Evolutionary conservation across 2,888 invertebrate genomes (phyloP), one percentile per base, ranked within the genome.

Genomic region (Parnassius smintheus): DNA sequence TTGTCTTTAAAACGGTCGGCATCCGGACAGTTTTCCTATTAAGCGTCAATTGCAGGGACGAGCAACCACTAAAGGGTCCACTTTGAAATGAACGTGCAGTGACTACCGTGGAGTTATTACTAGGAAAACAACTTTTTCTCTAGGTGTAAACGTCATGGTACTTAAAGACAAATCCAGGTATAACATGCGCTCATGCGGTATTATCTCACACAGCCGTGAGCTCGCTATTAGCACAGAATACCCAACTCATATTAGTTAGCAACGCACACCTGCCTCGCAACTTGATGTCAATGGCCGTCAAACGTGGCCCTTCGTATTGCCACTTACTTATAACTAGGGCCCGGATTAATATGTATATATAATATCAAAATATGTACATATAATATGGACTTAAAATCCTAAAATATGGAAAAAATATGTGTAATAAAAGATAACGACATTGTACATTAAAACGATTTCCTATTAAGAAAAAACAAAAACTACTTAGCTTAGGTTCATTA

Each of bases 261-360:
- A 46, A 7, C 73, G 75, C 78, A 74, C 88, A 88, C 86, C 88
- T 88, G 88, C 82, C 79, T 72, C 73, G 76, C 75, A 70, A 69
- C 73, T 73, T 69, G 83, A 85, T 85, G 90, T 90, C 90, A 91
- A 88, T 85, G 90, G 75, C 90, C 90, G 88, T 90, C 88, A 87
- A 86, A 83, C 82, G 82, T 77, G 74, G 74, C 75, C 72, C 74
- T 68, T 66, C 66, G 70, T 69, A 66, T 67, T 62, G 66, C 64
- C 65, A 69, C 70, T 74, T 68, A 68, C 69, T 69, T 65, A 67
- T 67, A 66, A 70, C 71, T n/a, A n/a, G n/a, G n/a, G n/a, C n/a
- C n/a, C n/a, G n/a, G n/a, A n/a, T n/a, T n/a, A n/a, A n/a, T n/a
- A n/a, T n/a, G n/a, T n/a, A n/a, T n/a, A n/a, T n/a, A n/a, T n/a